Percentiles rank a stretch among this genome's conserved stretches.
Conservation (phyloP, 2,888 invertebrate species). For the Lepidocyrtoides sp. region DNA sequence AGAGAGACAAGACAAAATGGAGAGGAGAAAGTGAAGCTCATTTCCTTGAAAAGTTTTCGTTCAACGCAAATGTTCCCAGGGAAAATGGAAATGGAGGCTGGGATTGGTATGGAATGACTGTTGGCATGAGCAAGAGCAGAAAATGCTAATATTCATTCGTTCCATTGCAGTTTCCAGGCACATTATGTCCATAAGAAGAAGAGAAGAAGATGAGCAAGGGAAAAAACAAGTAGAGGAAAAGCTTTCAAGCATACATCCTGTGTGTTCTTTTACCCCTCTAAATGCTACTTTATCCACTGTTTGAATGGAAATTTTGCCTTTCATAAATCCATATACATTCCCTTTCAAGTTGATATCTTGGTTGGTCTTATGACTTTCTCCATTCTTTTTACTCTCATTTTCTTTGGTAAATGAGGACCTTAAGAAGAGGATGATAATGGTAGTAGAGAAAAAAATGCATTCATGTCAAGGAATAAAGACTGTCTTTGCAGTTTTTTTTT, state of each 20-base stretch:
- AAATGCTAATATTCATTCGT: conserved; percentile 81
- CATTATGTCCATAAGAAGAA: conserved; percentile 68
- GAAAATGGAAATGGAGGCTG: conserved; percentile 83
- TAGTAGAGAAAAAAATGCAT: background rate
- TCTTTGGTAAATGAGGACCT: conserved; percentile 2
- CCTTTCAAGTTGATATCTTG: background rate
- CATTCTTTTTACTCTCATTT: conserved; percentile 18
- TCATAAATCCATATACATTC: conserved; percentile 57
- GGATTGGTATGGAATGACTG: conserved; percentile 74
- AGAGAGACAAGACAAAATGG: conserved; percentile 71
- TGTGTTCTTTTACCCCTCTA: conserved; percentile 38
- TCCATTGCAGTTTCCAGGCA: conserved; percentile 69
- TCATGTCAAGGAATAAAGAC: conserved; percentile 27
- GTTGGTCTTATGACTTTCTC: conserved; percentile 49
- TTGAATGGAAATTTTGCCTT: conserved; percentile 39
- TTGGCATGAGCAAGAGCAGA: conserved; percentile 71
- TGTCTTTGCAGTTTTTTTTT: conserved; percentile 69
- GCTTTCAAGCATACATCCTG: conserved; percentile 63
- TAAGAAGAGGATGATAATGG: conserved; percentile 43
- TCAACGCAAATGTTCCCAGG: conserved; percentile 83
- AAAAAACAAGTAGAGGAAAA: conserved; percentile 30
- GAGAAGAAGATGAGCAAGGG: conserved; percentile 19
- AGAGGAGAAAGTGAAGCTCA: conserved; percentile 84
- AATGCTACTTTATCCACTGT: background rate
- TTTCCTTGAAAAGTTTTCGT: conserved; percentile 84